Conservation (phyloP, 2,888 invertebrate genomes). For the Lapara coniferarum region DNA sequence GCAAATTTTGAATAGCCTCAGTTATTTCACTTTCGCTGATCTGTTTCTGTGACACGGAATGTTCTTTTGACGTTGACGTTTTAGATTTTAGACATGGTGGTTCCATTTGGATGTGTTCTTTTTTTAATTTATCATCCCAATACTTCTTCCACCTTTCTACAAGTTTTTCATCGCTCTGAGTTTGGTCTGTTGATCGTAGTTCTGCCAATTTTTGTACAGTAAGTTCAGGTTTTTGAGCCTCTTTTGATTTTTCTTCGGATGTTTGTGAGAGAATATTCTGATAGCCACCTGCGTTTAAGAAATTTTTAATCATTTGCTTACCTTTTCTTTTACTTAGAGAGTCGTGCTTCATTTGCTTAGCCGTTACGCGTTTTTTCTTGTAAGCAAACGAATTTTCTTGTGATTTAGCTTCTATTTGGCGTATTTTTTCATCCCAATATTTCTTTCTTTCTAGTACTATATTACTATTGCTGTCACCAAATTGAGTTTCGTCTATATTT, state of each 20-base stretch:
- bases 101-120: slow-evolving; percentile 41
- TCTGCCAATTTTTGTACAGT: background rate
- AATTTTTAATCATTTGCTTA: slow-evolving; percentile 71
- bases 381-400: slow-evolving; percentile 60
- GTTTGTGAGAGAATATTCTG: slow-evolving; percentile 41
- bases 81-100: slow-evolving; percentile 25
- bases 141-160: slow-evolving; percentile 75
- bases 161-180: slow-evolving; percentile 51
- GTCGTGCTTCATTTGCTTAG: slow-evolving; percentile 69
- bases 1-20: background rate
- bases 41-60: background rate
- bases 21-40: background rate
- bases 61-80: background rate
- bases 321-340: slow-evolving; percentile 74
- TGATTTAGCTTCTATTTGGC: slow-evolving; percentile 70
- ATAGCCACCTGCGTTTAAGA: slow-evolving; percentile 55
- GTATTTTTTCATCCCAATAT: slow-evolving; percentile 80
- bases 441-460: slow-evolving; percentile 77
- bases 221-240: background rate
- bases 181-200: slow-evolving; percentile 28
- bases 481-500: slow-evolving; percentile 54
- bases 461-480: slow-evolving; percentile 61
- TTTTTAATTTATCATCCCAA: slow-evolving; percentile 72
- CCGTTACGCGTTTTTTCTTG: slow-evolving; percentile 59
- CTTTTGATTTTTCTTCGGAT: slow-evolving; percentile 34